These are phyloP conservation scores for Gymnopithys bicolor DNA, from an alignment of 2,797 vertebrate species.

Conservation along the genomic window DNA sequence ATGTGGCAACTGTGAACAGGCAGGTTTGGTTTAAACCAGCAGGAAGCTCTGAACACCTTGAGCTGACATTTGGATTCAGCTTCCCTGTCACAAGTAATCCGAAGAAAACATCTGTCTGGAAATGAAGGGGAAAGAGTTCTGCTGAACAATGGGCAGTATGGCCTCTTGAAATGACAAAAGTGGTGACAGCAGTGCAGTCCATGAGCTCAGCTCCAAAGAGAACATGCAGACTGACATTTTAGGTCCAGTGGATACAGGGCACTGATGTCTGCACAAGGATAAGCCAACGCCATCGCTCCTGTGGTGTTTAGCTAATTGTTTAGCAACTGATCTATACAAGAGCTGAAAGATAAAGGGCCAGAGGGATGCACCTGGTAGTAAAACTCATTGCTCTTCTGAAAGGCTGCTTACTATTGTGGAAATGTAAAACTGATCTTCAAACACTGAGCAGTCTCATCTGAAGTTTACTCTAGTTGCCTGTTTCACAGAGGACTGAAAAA, in stretches of 20 bases:
- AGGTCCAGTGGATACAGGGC: accelerated
- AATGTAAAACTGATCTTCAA: not conserved
- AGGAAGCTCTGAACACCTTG: not conserved
- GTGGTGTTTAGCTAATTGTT: not conserved
- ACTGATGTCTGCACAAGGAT: not conserved
- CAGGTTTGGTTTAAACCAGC: not conserved
- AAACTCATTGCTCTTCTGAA: not conserved
- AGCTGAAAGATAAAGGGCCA: not conserved
- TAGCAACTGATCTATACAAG: not conserved
- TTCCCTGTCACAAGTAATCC: accelerated
- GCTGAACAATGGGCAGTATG: not conserved
- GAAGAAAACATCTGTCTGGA: not conserved
- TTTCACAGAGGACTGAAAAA: not conserved
- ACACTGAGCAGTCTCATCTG: not conserved
- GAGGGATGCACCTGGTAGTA: not conserved
- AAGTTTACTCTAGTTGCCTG: not conserved
- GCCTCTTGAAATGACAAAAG: not conserved
- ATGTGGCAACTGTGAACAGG: not conserved
- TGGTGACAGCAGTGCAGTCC: accelerated
- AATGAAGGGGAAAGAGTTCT: not conserved
- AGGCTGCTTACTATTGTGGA: not conserved
- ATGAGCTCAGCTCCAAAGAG: not conserved
- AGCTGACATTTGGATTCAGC: not conserved
- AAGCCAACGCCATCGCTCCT: not conserved
- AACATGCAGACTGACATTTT: not conserved